phyloP scores from a whole-genome alignment of 2,113 vertebrate species.

The Crotalus tigris region DNA sequence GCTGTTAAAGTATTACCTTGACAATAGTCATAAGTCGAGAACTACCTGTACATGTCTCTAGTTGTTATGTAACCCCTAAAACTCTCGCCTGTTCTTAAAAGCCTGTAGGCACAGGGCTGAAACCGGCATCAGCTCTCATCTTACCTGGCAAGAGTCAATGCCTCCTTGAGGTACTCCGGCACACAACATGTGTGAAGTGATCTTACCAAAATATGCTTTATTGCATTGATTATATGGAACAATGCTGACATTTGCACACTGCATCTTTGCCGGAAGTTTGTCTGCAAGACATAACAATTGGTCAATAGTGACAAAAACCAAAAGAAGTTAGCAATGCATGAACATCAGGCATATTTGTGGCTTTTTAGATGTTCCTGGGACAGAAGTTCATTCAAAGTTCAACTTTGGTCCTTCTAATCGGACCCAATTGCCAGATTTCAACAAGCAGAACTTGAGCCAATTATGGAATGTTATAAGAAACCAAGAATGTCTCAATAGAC shows the following conservation, averaged over 20 bases:
- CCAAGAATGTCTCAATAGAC: background rate
- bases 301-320: background rate
- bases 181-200: constrained; percentile 6
- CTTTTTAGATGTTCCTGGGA: background rate
- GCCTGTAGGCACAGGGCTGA: background rate
- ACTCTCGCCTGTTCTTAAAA: background rate
- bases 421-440: background rate
- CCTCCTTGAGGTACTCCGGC: constrained; percentile 23
- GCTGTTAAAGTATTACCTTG: too few species aligned
- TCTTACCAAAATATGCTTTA: background rate
- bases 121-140: background rate
- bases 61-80: background rate
- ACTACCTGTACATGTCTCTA: background rate
- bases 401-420: background rate
- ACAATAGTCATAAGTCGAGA: background rate
- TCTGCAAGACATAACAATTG: background rate
- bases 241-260: constrained; percentile 10
- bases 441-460: background rate
- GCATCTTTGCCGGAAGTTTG: background rate
- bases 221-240: background rate
- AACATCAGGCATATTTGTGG: background rate
- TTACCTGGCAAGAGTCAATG: constrained; percentile 19
- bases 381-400: background rate
- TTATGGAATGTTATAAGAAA: background rate
- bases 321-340: background rate